Evolutionary conservation across 1,140 invertebrate species (phyloP).

Genomic region (Bilobella aurantiaca): DNA sequence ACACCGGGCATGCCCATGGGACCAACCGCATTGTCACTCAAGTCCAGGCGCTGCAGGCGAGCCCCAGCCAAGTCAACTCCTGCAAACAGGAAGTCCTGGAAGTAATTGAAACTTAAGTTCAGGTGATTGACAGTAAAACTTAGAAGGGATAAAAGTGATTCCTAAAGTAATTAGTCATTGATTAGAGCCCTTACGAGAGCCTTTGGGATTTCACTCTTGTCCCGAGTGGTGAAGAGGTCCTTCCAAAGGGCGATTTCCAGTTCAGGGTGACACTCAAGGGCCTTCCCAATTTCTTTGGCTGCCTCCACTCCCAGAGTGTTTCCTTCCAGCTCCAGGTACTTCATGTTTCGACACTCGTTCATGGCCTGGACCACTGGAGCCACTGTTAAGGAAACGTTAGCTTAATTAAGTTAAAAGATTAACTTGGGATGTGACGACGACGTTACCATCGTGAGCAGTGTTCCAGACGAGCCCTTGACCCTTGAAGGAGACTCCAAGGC

Average conservation of each 20-base stretch:
- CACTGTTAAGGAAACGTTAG: conserved; percentile 44
- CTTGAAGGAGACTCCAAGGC: conserved; percentile 52
- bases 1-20: conserved; percentile 87
- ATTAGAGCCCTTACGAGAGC: conserved; percentile 56
- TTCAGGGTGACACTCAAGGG: conserved; percentile 59
- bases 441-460: conserved; percentile 54
- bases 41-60: conserved; percentile 70
- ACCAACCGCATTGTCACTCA: conserved; percentile 97
- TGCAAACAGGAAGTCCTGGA: conserved; percentile 61
- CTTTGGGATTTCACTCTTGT: conserved; percentile 88
- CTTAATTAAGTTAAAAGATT: background rate
- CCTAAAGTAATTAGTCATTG: background rate
- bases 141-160: background rate
- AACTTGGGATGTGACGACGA: background rate
- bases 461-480: conserved; percentile 56
- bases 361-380: conserved; percentile 55
- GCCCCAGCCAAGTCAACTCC: conserved; percentile 71
- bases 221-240: conserved; percentile 88
- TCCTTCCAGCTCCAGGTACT: conserved; percentile 73
- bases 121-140: background rate
- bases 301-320: conserved; percentile 87
- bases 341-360: conserved; percentile 48
- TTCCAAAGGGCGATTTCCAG: conserved; percentile 82
- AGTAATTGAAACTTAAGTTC: conserved; percentile 28
- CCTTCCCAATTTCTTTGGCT: conserved; percentile 68